Evolutionary conservation across 2,113 vertebrate genomes (phyloP), one percentile per base, ranked within the genome.

Genomic region (Lagopus leucura): DNA sequence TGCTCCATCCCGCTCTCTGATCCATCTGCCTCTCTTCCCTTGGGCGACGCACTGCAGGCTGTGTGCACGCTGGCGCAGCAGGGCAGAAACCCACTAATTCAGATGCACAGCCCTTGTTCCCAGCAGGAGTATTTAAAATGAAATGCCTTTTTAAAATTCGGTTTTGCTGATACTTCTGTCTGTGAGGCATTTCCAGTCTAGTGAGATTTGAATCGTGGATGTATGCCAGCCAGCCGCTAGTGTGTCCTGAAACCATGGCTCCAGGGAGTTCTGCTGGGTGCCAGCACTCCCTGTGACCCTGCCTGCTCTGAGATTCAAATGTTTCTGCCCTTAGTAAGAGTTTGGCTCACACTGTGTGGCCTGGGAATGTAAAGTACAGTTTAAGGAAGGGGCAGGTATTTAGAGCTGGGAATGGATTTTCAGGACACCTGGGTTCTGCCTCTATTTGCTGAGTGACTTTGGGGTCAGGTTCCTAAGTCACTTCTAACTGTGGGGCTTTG

Each of bases 141-240:
- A 90, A 95, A 54, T 80, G 72, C 87, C 55, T 90, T 86, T 73
- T 71, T 75, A 82, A 70, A 63, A 86, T 74, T 90, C 89, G 84
- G 21, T 96, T 92, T 94, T 96, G 94, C 95, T 94, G 86, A 93
- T 95, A 92, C 78, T 93, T 92, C 81, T 95, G 92, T 92, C 94
- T 95, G 94, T 92, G 94, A 91, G 74, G 80, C 88, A 63, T 93
- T 95, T 96, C 94, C 91, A 95, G 93, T 95, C 94, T 91, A 82
- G 89, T 92, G 93, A 90, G 92, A 96, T 93, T 96, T 79, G 66
- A 94, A 78, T 81, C 75, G 79, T 94, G 92, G 92, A 94, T 85
- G 57, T 88, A 61, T 94, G 87, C 91, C 95, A 97, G 92, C 69
- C 90, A 88, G 88, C 82, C 55, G 19, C 40, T 87, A 64, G n/a